These are phyloP conservation scores for Cosmia pyralina DNA, from an alignment of 2,888 invertebrate species.

Conservation along the genomic window DNA sequence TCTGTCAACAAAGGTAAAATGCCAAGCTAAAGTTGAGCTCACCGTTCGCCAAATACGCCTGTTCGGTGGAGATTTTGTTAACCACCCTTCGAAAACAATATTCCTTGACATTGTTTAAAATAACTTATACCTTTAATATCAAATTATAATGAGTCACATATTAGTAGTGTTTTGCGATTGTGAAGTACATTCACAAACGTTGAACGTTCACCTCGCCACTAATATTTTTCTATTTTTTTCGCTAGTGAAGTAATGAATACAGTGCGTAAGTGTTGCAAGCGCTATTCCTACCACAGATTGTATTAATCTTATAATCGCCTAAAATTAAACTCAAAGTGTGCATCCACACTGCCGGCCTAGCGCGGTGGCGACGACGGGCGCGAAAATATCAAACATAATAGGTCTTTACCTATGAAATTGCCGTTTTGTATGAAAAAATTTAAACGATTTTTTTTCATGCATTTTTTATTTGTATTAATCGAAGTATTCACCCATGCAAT, in stretches of 20 bases:
- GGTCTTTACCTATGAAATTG: no score
- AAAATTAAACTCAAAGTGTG: no score
- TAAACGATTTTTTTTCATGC: no score
- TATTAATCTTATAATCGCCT: conserved; percentile 3
- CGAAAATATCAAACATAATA: no score
- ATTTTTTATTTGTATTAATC: no score
- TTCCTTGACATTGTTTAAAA: conserved; percentile 89
- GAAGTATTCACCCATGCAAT: no score
- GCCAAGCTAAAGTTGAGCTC: conserved; percentile 87
- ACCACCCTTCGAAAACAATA: conserved; percentile 97
- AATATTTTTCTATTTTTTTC: conserved; percentile 49
- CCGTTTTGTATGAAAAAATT: no score
- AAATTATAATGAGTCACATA: conserved; percentile 52
- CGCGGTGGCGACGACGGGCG: no score
- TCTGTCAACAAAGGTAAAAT: conserved; percentile 80
- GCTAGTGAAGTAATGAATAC: conserved; percentile 11
- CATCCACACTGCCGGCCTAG: no score
- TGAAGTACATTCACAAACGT: conserved; percentile 43
- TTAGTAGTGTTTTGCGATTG: conserved; percentile 34
- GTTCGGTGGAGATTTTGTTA: conserved; percentile 98
- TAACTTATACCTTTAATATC: conserved; percentile 10
- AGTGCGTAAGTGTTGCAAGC: conserved; percentile 31
- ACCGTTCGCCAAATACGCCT: conserved; percentile 98
- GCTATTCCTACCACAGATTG: conserved; percentile 9
- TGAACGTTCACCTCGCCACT: conserved; percentile 42